phyloP scores from a whole-genome alignment of 2,797 vertebrate genomes.

The Cygnus olor region DNA sequence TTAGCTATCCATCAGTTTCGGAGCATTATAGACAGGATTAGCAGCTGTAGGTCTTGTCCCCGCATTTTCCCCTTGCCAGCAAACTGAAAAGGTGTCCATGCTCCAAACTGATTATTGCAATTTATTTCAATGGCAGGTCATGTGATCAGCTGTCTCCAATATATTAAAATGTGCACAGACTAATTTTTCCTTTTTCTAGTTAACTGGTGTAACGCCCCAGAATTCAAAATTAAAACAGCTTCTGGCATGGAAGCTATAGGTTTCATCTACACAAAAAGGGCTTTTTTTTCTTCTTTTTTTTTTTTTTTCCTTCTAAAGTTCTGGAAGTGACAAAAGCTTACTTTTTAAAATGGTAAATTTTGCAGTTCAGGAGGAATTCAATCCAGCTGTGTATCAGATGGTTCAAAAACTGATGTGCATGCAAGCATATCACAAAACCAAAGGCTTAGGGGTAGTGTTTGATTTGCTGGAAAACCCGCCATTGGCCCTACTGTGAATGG shows the following conservation, averaged over 20 bases:
- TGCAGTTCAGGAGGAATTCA: neutral
- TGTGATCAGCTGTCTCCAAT: neutral
- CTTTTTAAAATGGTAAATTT: neutral
- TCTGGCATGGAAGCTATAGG: neutral
- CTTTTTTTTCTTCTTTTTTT: neutral
- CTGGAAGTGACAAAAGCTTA: neutral
- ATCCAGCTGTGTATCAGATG: accelerated
- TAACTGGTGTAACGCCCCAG: neutral
- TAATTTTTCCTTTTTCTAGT: neutral
- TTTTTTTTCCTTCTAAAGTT: neutral
- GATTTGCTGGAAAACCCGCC: neutral
- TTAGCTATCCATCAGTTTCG: neutral
- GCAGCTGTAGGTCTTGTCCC: neutral
- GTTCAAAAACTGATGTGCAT: neutral
- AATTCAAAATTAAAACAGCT: neutral
- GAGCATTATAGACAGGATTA: neutral
- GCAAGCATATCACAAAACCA: neutral
- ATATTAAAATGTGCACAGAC: neutral
- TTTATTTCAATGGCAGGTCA: neutral
- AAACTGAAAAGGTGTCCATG: neutral
- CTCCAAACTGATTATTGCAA: neutral
- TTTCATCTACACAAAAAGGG: neutral
- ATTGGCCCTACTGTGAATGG: neutral
- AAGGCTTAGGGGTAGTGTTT: neutral
- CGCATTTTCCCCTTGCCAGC: neutral